Conservation (phyloP, 2,113 vertebrate genomes). For the Oplegnathus fasciatus region DNA sequence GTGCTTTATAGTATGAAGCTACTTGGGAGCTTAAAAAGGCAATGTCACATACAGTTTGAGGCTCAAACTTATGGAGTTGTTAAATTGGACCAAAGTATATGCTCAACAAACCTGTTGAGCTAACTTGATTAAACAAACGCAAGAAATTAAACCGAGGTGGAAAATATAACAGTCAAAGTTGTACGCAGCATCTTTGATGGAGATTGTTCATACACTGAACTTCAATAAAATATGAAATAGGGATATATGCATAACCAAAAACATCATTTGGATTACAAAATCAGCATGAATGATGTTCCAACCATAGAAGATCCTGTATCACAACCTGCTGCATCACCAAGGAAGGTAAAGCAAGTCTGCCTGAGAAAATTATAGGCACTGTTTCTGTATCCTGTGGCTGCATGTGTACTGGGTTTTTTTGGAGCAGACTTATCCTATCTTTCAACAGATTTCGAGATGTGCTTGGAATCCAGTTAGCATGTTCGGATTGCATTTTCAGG, state of each 20-base stretch:
- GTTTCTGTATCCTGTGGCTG: no score
- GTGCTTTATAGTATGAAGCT: background rate
- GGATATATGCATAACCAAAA: no score
- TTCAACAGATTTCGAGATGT: background rate
- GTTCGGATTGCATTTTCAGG: background rate
- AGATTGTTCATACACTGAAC: no score
- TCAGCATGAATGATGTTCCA: no score
- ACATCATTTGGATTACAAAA: no score
- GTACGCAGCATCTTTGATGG: no score
- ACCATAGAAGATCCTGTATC: no score
- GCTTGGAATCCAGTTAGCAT: background rate
- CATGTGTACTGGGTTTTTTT: background rate
- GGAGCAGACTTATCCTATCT: background rate
- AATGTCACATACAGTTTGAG: background rate
- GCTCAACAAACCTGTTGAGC: background rate
- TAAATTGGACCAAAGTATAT: background rate
- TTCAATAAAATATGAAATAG: no score
- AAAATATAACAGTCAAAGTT: no score
- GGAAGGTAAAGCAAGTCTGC: no score
- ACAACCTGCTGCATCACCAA: no score
- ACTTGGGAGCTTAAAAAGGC: background rate
- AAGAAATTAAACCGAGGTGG: background rate
- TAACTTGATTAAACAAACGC: background rate
- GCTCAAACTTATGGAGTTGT: background rate
- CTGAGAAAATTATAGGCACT: no score